phyloP scores from a whole-genome alignment of 2,797 vertebrate species.

The Premnoplex brunnescens region DNA sequence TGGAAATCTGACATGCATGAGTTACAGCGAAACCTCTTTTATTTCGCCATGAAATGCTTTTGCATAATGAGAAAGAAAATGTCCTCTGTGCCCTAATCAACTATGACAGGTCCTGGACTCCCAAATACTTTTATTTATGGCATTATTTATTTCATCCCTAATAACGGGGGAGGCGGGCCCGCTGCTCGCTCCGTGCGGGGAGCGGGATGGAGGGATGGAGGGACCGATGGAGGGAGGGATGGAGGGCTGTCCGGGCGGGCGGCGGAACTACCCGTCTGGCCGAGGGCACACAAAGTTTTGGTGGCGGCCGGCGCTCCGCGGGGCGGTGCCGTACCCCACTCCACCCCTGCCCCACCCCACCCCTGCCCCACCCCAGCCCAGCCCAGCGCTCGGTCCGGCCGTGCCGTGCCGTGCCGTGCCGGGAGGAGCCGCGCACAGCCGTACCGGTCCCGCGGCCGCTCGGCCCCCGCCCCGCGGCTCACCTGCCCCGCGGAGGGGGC shows the following conservation, averaged over 20 bases:
- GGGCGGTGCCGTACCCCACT: background rate
- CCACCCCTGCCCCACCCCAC: no score
- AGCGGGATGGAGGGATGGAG: background rate
- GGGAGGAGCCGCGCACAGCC: fast-evolving
- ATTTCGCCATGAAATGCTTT: constrained; percentile 75
- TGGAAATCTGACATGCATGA: constrained; percentile 76
- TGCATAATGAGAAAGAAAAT: constrained; percentile 79
- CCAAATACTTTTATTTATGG: constrained; percentile 76
- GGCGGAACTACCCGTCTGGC: background rate
- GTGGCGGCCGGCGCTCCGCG: background rate
- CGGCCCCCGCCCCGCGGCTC: background rate
- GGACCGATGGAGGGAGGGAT: background rate
- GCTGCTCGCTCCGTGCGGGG: background rate
- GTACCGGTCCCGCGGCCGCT: fast-evolving
- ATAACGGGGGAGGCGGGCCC: background rate
- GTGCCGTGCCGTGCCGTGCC: background rate
- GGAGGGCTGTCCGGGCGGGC: background rate
- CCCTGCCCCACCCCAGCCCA: no score
- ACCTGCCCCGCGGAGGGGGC: background rate
- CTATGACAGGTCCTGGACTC: constrained; percentile 75
- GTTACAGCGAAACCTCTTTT: constrained; percentile 74
- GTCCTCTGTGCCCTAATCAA: constrained; percentile 78
- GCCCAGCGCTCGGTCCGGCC: background rate
- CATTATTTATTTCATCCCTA: constrained; percentile 67
- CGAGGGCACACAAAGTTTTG: background rate